Base-by-base conservation (phyloP, 2,113 vertebrate species). In the Callipepla californica region DNA sequence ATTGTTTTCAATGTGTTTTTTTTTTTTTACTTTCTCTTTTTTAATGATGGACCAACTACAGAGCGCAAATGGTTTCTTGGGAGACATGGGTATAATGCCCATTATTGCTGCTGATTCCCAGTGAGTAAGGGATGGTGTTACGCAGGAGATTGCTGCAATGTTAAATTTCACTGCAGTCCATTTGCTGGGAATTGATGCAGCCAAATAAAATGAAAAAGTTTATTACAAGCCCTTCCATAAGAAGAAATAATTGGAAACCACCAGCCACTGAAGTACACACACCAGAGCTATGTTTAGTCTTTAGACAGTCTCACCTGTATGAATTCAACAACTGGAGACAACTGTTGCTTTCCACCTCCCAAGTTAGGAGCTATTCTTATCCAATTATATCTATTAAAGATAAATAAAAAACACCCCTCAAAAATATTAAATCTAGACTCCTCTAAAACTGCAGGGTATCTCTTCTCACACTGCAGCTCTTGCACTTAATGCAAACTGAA, bases 111-210 rank as follows among this genome's bases (percentile, higher is more conserved):
- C 32, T 38, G 72, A 80, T 69, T 97, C 92, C 74, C 80, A 89
- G 80, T 30, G 3, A 74, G 51, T 69, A 85, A 82, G 83, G 59
- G 58, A 45, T 68, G 47, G 55, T 16, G 23, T 26, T 85, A 85
- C 34, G 57, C 93, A 91, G 47, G 66, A 95, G 95, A 93, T 78
- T 88, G 88, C 76, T 40, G 7, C 62, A 90, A 80, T 72, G 86
- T 45, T 87, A 90, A 95, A 94, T 96, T 92, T 96, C 93, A 68
- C 80, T 90, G 53, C 48, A 96, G 85, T 89, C 90, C 90, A 95
- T 89, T 97, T 95, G 59, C 55, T 90, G 42, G 65, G 74, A 96
- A 95, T 82, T 94, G 62, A 80, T 93, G 90, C 16, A 95, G 67
- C 82, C 86, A 95, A 95, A 61, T 80, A 86, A 96, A 95, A 90